A percentile compares a stretch with the other conserved stretches of the same genome.
phyloP scores from a whole-genome alignment of 2,797 vertebrate genomes.

The Scleropages formosus region DNA sequence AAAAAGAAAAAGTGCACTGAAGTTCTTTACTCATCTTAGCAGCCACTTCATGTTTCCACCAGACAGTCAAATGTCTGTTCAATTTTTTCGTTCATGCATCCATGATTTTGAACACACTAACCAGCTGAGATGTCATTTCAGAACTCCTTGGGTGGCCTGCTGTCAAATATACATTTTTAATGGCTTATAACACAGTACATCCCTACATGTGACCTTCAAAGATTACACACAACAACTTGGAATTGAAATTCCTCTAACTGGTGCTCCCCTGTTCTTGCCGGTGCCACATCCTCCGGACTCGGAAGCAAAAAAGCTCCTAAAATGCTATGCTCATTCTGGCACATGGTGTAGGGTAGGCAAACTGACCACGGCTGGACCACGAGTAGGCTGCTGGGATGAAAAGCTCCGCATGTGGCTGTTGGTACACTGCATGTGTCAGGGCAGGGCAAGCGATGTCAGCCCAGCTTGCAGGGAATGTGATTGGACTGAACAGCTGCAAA shows the following conservation, averaged over 20 bases:
- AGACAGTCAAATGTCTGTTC: conserved; percentile 59
- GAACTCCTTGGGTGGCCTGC: conserved; percentile 57
- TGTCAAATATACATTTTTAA: conserved; percentile 75
- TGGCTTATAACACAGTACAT: conserved; percentile 64
- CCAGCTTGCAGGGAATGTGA: neutral
- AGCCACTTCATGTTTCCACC: conserved; percentile 56
- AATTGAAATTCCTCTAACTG: conserved; percentile 44
- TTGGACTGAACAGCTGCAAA: conserved; percentile 16
- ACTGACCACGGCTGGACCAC: neutral
- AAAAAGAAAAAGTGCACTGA: conserved; percentile 43
- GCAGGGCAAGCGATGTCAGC: neutral
- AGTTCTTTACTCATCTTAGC: conserved; percentile 51
- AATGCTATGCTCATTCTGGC: conserved; percentile 1
- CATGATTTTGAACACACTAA: conserved; percentile 58
- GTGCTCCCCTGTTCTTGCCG: conserved; percentile 43
- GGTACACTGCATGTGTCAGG: neutral
- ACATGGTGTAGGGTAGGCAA: neutral
- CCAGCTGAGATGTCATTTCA: conserved; percentile 59
- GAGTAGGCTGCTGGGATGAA: neutral
- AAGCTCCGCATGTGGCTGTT: neutral
- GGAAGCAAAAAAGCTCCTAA: neutral
- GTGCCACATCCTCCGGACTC: conserved; percentile 17
- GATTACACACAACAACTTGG: conserved; percentile 60
- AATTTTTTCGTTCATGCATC: conserved; percentile 67
- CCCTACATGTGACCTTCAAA: conserved; percentile 60